phyloP scores from a whole-genome alignment of 2,888 invertebrate genomes.

The Leptinotarsa rubiginosa region DNA sequence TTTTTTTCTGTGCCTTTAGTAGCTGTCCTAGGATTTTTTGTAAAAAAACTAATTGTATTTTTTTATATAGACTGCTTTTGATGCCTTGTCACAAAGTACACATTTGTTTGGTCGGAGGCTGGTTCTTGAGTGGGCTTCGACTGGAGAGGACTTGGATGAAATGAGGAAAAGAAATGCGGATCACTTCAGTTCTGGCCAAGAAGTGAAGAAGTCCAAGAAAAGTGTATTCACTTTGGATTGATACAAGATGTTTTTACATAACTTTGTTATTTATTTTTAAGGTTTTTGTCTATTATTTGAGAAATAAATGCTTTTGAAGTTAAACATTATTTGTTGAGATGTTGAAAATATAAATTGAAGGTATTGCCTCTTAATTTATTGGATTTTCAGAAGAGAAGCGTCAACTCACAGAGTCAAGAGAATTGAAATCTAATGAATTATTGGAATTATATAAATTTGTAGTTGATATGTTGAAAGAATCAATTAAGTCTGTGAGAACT shows the following conservation, averaged over 20 bases:
- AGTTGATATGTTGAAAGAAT: no score
- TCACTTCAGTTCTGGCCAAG: constrained; percentile 68
- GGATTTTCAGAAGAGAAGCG: no score
- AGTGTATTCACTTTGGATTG: constrained; percentile 66
- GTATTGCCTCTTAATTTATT: no score
- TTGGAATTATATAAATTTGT: no score
- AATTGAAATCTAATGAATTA: no score
- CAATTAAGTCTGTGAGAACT: no score
- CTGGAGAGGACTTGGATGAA: constrained; percentile 81
- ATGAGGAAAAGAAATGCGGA: constrained; percentile 88
- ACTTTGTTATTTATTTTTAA: neutral
- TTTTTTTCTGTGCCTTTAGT: no score
- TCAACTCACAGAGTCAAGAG: no score
- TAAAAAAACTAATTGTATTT: no score
- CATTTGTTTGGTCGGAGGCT: constrained; percentile 97
- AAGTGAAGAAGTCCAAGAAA: constrained; percentile 64
- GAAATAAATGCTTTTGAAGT: neutral
- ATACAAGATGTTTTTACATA: constrained; percentile 24
- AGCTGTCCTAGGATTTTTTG: no score
- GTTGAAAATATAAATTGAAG: no score
- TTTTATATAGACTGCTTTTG: constrained; percentile 82
- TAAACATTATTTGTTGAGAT: neutral
- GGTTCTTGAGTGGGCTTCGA: constrained; percentile 95
- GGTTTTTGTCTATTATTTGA: neutral
- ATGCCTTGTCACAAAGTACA: constrained; percentile 92